phyloP scores from a whole-genome alignment of 2,113 vertebrate species.

The Clinocottus analis region DNA sequence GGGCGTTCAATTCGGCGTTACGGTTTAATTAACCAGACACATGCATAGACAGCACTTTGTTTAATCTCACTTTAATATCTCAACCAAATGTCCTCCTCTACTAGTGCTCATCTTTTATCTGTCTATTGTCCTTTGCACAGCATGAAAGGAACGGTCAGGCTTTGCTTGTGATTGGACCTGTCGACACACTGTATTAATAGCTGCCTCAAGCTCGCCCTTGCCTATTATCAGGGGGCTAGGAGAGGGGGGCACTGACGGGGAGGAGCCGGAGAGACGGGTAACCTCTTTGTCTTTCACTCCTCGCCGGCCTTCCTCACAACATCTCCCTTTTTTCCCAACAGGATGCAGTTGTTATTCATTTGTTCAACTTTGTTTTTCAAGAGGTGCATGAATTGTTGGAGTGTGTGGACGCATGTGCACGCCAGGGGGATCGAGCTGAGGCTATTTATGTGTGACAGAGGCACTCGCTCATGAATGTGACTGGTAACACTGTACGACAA shows the following conservation, averaged over 20 bases:
- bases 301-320: slow-evolving; percentile 20
- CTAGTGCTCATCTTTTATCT: slow-evolving; percentile 32
- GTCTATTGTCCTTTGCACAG: slow-evolving; percentile 31
- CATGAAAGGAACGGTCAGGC: slow-evolving; percentile 53
- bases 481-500: not conserved
- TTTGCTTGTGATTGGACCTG: slow-evolving; percentile 67
- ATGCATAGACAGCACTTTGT: slow-evolving; percentile 3
- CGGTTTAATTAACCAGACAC: slow-evolving; percentile 30
- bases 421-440: not conserved
- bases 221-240: slow-evolving; percentile 39
- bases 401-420: slow-evolving; percentile 9
- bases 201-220: slow-evolving; percentile 44
- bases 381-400: slow-evolving; percentile 10
- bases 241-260: not conserved
- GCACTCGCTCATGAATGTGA: not conserved
- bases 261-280: slow-evolving; percentile 23
- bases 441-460: slow-evolving; percentile 16
- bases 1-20: not conserved
- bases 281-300: slow-evolving; percentile 10
- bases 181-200: slow-evolving; percentile 77
- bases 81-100: slow-evolving; percentile 8
- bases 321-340: slow-evolving; percentile 44
- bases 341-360: slow-evolving; percentile 46
- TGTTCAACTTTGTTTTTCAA: slow-evolving; percentile 9
- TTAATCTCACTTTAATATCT: slow-evolving; percentile 33